phyloP scores from a whole-genome alignment of 2,113 vertebrate genomes.

The Hemibagrus wyckioides region DNA sequence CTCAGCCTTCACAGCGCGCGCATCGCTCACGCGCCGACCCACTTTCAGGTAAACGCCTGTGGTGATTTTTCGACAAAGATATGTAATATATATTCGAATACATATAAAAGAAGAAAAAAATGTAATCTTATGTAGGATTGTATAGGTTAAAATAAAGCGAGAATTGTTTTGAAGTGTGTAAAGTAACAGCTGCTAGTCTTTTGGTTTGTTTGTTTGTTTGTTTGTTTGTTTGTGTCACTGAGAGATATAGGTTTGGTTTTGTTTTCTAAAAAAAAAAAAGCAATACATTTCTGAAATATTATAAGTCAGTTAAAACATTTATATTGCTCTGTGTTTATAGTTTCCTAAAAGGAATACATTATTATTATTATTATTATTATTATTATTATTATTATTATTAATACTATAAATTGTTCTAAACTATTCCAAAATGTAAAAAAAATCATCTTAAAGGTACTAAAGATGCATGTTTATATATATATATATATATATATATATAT shows the following conservation, averaged over 20 bases:
- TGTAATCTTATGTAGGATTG: too few relatives aligned
- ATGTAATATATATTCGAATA: not conserved
- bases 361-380: too few relatives aligned
- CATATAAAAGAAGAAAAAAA: not conserved
- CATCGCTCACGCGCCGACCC: conserved; percentile 80
- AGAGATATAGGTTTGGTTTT: not conserved
- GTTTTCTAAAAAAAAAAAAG: not conserved
- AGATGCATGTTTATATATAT: not conserved
- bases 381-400: too few relatives aligned
- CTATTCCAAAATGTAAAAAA: not conserved
- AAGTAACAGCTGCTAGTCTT: not conserved
- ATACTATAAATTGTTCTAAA: too few relatives aligned
- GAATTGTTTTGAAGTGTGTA: not conserved
- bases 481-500: too few relatives aligned
- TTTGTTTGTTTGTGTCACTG: not conserved
- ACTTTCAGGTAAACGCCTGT: conserved; percentile 67
- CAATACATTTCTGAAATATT: not conserved
- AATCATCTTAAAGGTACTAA: not conserved
- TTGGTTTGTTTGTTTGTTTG: not conserved
- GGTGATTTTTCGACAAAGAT: not conserved
- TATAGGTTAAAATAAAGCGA: not conserved
- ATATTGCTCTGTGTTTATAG: not conserved
- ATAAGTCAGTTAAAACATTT: not conserved
- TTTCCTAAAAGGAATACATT: not conserved
- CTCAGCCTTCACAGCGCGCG: conserved; percentile 85